These are phyloP conservation scores for Furnarius figulus DNA, from an alignment of 2,113 vertebrate genomes.

Conservation along the genomic window DNA sequence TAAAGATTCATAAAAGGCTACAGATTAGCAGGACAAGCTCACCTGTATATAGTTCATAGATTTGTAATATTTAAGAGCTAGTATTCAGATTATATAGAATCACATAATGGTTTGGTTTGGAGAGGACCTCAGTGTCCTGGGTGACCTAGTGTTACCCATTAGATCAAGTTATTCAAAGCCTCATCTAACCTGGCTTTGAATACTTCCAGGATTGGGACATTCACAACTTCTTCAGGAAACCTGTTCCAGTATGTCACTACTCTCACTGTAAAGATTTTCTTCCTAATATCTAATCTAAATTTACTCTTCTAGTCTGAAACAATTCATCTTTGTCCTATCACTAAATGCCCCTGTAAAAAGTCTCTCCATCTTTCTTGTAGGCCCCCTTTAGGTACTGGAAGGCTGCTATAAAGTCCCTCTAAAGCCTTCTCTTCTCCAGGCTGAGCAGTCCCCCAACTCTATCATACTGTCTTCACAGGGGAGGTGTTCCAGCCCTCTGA, in stretches of 20 bases:
- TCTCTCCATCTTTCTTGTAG: not conserved
- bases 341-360: not conserved
- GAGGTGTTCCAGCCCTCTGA: not conserved
- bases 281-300: not conserved
- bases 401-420: not conserved
- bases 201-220: not conserved
- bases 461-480: not conserved
- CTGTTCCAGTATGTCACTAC: not conserved
- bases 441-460: not conserved
- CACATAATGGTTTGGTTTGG: not conserved
- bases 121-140: not conserved
- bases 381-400: not conserved
- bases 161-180: not conserved
- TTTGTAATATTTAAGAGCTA: not conserved
- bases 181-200: not conserved
- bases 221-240: not conserved
- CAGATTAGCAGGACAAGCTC: not conserved
- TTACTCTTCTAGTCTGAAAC: not conserved
- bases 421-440: too few species aligned
- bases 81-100: not conserved
- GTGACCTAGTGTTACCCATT: not conserved
- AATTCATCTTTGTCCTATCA: not conserved
- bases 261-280: not conserved
- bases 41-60: not conserved
- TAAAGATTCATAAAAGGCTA: not conserved